These are phyloP conservation scores for Drosophila equinoxialis DNA, from an alignment of 1,140 invertebrate genomes.

Conservation along the genomic window DNA sequence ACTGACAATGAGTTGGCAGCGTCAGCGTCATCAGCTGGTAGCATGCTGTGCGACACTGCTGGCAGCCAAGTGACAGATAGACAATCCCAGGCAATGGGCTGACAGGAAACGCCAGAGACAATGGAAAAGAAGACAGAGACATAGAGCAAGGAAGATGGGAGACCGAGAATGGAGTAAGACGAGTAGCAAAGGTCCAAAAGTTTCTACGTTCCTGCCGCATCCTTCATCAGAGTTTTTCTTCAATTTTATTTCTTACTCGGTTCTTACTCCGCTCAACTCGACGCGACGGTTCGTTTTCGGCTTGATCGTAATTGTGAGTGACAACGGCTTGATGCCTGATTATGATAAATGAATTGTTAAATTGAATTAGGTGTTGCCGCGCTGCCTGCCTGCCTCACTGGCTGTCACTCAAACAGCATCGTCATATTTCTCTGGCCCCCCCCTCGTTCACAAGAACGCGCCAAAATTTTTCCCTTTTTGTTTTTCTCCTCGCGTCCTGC, in stretches of 20 bases:
- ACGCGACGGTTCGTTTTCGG: constrained; percentile 4
- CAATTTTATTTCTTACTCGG: constrained; percentile 38
- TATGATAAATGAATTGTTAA: constrained; percentile 82
- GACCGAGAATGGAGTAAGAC: constrained; percentile 45
- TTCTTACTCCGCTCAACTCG: constrained; percentile 13
- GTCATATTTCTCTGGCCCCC: constrained; percentile 48
- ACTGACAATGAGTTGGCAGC: constrained; percentile 63
- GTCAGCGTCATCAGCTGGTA: constrained; percentile 46
- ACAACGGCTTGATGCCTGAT: constrained; percentile 81
- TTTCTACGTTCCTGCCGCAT: constrained; percentile 41
- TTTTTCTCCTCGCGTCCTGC: constrained; percentile 25
- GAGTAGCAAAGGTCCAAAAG: constrained; percentile 51
- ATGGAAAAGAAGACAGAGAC: constrained; percentile 22
- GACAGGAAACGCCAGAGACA: constrained; percentile 59
- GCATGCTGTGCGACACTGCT: constrained; percentile 54
- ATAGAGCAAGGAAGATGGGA: neutral
- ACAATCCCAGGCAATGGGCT: constrained; percentile 53
- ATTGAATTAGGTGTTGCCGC: constrained; percentile 80
- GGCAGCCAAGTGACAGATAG: constrained; percentile 74
- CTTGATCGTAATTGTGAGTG: constrained; percentile 79
- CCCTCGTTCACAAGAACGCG: too few species aligned
- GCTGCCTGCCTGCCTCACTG: constrained; percentile 1
- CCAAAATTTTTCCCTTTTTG: neutral
- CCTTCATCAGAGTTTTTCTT: constrained; percentile 30
- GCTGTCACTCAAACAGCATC: constrained; percentile 72